phyloP scores from a whole-genome alignment of 2,797 vertebrate species.

The Gallinago stenura region DNA sequence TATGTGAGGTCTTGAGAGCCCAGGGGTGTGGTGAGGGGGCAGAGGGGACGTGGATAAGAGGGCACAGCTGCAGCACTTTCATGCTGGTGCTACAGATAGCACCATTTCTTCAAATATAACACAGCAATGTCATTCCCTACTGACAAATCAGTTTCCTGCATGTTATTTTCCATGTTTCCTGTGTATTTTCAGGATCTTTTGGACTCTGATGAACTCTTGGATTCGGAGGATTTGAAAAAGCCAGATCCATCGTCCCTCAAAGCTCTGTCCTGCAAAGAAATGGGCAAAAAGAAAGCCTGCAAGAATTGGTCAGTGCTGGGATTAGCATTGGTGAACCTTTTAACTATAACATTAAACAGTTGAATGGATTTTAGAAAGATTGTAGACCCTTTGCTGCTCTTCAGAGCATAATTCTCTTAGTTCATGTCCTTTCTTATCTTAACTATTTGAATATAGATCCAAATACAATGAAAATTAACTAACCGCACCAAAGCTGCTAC shows the following conservation, averaged over 20 bases:
- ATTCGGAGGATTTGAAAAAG: conserved; percentile 93
- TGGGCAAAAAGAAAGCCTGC: conserved; percentile 90
- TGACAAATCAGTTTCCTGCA: neutral
- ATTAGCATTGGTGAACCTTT: rapidly evolving
- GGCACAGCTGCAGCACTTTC: neutral
- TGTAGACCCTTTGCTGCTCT: neutral
- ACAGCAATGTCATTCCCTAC: neutral
- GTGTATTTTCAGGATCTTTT: conserved; percentile 86
- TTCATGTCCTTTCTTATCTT: neutral
- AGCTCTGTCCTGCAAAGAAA: conserved; percentile 85
- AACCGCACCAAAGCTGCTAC: neutral
- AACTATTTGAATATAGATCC: neutral
- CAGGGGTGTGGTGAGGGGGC: neutral
- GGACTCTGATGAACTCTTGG: conserved; percentile 92
- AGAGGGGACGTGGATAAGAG: neutral
- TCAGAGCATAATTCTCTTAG: neutral
- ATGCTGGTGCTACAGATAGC: neutral
- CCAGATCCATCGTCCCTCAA: conserved; percentile 89
- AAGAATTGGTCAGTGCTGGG: conserved; percentile 90
- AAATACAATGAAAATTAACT: neutral
- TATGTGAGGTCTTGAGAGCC: neutral
- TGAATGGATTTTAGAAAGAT: neutral
- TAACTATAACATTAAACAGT: neutral
- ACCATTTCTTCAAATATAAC: neutral
- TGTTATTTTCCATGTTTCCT: neutral